Conservation (phyloP, 2,113 vertebrate genomes). For the Menura novaehollandiae region DNA sequence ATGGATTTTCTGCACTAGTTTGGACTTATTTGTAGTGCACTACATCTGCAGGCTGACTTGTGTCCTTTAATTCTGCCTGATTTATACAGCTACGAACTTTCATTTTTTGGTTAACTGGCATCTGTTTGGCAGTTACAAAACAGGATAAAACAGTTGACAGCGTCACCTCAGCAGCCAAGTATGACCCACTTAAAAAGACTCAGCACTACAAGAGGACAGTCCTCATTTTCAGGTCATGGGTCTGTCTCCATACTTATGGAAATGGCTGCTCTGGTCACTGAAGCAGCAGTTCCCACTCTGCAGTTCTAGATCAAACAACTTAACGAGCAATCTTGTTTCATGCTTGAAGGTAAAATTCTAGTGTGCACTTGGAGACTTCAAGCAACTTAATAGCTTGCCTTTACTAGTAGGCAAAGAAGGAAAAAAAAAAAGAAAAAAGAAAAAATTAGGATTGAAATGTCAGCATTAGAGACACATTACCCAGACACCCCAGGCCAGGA, state of each 20-base stretch:
- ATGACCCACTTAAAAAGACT: neutral
- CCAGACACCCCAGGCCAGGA: neutral
- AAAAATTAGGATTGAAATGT: neutral
- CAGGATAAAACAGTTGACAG: neutral
- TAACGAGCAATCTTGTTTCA: neutral
- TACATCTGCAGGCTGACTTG: neutral
- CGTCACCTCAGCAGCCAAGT: neutral
- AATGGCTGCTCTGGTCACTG: neutral
- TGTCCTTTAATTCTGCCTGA: neutral
- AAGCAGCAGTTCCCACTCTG: neutral
- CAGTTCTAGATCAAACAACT: neutral
- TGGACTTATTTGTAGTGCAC: neutral
- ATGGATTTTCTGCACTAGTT: neutral
- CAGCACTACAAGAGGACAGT: neutral
- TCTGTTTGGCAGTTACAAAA: neutral
- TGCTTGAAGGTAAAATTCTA: neutral
- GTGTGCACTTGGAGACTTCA: neutral
- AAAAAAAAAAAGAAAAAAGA: accelerated
- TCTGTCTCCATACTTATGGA: neutral
- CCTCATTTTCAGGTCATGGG: neutral
- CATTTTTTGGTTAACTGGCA: neutral
- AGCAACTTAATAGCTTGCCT: neutral
- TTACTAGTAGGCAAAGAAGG: neutral
- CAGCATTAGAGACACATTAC: neutral
- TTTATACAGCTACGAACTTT: neutral